These are phyloP conservation scores for Aurelia coerulea DNA, from an alignment of 30 jellyfish, hydroid and myxozoan genomes.

Conservation along the genomic window DNA sequence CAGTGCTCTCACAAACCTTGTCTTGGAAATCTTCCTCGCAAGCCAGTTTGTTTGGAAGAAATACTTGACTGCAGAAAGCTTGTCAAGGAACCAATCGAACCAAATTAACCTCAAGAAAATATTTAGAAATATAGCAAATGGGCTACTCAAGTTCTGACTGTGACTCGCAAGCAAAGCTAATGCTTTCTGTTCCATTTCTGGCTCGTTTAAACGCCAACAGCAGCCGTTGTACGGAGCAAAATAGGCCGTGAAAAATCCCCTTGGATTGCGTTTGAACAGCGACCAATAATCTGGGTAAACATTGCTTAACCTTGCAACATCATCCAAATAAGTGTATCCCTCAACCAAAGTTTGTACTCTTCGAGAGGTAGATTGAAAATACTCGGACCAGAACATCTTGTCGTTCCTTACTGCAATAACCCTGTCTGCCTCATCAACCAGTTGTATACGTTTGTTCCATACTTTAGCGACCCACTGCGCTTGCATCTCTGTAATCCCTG, in stretches of 20 bases:
- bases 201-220: constrained; percentile 79
- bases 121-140: constrained; percentile 57
- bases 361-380: constrained; percentile 80
- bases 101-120: constrained; percentile 68
- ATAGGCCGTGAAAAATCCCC: constrained; percentile 72
- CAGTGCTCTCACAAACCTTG: constrained; percentile 43
- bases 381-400: constrained; percentile 67
- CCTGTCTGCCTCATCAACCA: constrained; percentile 44
- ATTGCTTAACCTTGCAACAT: constrained; percentile 71
- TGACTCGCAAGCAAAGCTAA: constrained; percentile 68
- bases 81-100: constrained; percentile 91
- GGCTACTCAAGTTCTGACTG: constrained; percentile 51
- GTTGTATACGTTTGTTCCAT: constrained; percentile 61
- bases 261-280: constrained; percentile 73
- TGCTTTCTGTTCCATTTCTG: constrained; percentile 57
- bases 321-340: constrained; percentile 83
- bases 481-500: constrained; percentile 87
- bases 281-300: constrained; percentile 85
- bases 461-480: constrained; percentile 85
- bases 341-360: constrained; percentile 85
- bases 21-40: constrained; percentile 34
- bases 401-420: constrained; percentile 43
- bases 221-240: constrained; percentile 90
- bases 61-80: constrained; percentile 70
- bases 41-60: constrained; percentile 64